Conservation (phyloP, 2,888 invertebrate species). For the Nomada lathburiana region DNA sequence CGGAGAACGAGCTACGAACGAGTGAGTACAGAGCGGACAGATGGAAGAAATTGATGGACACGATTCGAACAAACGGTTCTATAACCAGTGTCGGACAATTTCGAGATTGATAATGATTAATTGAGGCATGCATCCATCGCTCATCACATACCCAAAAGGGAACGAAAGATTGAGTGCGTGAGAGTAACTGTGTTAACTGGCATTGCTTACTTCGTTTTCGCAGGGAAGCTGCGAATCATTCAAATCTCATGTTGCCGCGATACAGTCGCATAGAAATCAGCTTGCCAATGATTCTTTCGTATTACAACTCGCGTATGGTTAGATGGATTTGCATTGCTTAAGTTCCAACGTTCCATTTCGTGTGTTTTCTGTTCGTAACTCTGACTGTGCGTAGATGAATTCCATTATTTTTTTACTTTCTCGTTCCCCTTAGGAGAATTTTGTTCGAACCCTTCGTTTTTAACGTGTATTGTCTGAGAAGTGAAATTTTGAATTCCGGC, state of each 20-base stretch:
- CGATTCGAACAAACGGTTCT: not conserved
- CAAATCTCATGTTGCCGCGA: conserved; percentile 69
- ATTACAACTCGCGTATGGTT: no score
- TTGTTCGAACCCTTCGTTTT: conserved; percentile 75
- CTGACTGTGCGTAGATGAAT: conserved; percentile 65
- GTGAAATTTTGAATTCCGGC: not conserved
- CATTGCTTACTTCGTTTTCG: conserved; percentile 53
- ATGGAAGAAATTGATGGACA: conserved; percentile 35
- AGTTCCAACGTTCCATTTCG: conserved; percentile 27
- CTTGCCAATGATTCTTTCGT: not conserved
- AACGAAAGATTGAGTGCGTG: not conserved
- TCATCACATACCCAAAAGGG: conserved; percentile 38
- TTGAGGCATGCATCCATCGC: conserved; percentile 24
- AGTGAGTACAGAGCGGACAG: conserved; percentile 40
- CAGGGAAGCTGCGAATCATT: conserved; percentile 4
- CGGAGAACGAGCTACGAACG: conserved; percentile 51
- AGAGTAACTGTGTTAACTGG: conserved; percentile 60
- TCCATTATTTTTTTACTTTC: conserved; percentile 1
- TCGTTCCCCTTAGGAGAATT: not conserved
- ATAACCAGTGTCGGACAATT: no score
- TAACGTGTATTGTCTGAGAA: conserved; percentile 76
- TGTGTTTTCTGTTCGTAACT: conserved; percentile 57
- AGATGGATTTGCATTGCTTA: conserved; percentile 1
- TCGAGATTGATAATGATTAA: conserved; percentile 12
- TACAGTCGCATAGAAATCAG: conserved; percentile 26